A percentile compares a stretch with the other conserved stretches of the same genome.
These are phyloP conservation scores for Pontoporia blainvillei DNA, from an alignment of 2,113 vertebrate species.

Conservation along the genomic window DNA sequence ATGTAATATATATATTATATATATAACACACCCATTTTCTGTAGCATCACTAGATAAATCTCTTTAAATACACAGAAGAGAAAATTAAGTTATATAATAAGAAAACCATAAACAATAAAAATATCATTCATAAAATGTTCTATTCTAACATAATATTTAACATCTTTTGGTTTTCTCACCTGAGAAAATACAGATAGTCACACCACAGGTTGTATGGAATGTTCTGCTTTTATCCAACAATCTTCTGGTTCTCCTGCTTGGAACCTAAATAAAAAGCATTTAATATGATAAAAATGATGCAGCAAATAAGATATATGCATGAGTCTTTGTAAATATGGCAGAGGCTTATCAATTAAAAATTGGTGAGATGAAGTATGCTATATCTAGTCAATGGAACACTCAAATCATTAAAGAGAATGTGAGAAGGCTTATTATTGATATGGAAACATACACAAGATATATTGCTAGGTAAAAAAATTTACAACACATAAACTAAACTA, in stretches of 20 bases:
- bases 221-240: slow-evolving; percentile 93
- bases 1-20: too few relatives aligned
- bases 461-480: background rate
- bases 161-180: slow-evolving; percentile 79
- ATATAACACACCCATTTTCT: background rate
- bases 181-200: slow-evolving; percentile 93
- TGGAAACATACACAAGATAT: background rate
- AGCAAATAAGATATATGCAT: background rate
- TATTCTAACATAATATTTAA: background rate
- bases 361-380: background rate
- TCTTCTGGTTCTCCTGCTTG: slow-evolving; percentile 90
- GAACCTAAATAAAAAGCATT: slow-evolving; percentile 82
- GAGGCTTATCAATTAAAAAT: background rate
- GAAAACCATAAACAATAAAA: slow-evolving; percentile 11
- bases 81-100: background rate
- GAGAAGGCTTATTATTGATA: background rate
- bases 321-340: background rate
- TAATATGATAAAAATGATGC: background rate
- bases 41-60: background rate
- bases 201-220: slow-evolving; percentile 91
- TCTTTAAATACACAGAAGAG: background rate
- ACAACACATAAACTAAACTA: background rate
- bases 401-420: background rate
- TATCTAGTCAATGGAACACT: background rate
- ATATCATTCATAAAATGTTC: background rate